phyloP scores from a whole-genome alignment of 1,140 invertebrate species.

The Coelopa frigida region DNA sequence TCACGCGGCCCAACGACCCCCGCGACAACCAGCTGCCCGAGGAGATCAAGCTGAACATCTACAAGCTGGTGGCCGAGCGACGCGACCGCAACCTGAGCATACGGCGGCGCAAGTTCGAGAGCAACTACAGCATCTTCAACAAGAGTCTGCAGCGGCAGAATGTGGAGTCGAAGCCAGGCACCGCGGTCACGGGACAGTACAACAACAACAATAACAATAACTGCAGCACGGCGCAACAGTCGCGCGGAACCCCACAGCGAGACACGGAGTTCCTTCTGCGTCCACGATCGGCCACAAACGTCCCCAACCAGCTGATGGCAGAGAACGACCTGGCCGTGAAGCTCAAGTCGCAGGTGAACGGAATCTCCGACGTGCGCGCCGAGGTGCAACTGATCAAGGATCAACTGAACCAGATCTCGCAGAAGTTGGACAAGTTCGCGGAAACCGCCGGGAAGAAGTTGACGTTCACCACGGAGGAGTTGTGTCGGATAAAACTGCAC shows the following conservation, averaged over 20 bases:
- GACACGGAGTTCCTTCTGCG: constrained; percentile 20
- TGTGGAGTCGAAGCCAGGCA: constrained; percentile 3
- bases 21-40: constrained; percentile 67
- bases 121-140: constrained; percentile 41
- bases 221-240: neutral
- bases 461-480: constrained; percentile 32
- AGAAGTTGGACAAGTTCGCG: constrained; percentile 33
- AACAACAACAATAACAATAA: neutral
- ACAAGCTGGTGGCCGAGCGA: constrained; percentile 62
- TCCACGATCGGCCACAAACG: constrained; percentile 38
- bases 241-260: neutral
- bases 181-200: neutral
- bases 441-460: constrained; percentile 32
- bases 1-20: constrained; percentile 70
- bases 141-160: constrained; percentile 27
- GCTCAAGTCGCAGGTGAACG: constrained; percentile 28
- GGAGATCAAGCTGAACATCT: constrained; percentile 62
- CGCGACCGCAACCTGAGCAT: constrained; percentile 51
- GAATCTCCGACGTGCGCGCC: constrained; percentile 20
- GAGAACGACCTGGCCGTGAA: constrained; percentile 24
- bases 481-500: constrained; percentile 25
- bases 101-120: constrained; percentile 47
- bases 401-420: constrained; percentile 22
- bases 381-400: constrained; percentile 27
- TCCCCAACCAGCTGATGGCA: constrained; percentile 28